These are phyloP conservation scores for Argyra leucocephala DNA, from an alignment of 2,888 invertebrate genomes.

Conservation along the genomic window DNA sequence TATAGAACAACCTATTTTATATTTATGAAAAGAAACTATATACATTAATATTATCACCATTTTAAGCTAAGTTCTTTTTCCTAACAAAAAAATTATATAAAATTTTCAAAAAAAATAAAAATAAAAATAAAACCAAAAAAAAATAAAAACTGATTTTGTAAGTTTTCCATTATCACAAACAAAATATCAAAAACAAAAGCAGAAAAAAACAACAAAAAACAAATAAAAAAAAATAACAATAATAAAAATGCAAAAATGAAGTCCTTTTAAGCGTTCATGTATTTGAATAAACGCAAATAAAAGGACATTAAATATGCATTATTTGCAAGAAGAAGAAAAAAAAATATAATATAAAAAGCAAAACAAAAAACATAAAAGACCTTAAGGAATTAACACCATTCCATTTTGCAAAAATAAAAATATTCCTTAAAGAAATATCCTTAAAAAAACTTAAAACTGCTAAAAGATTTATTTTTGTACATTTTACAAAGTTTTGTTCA, in stretches of 20 bases:
- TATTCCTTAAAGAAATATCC: too few relatives aligned
- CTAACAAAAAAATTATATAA: too few relatives aligned
- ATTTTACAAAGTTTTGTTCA: not conserved
- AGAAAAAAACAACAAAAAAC: not conserved
- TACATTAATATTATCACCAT: too few relatives aligned
- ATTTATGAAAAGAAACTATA: too few relatives aligned
- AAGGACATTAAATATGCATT: constrained; percentile 30
- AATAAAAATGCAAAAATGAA: not conserved
- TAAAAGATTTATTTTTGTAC: not conserved
- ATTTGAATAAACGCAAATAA: constrained; percentile 36
- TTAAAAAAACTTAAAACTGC: not conserved
- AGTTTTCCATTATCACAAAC: constrained; percentile 3
- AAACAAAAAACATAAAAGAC: not conserved
- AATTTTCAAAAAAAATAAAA: too few relatives aligned
- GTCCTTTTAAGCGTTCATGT: constrained; percentile 37
- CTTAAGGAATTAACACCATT: constrained; percentile 3
- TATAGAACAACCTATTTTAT: too few relatives aligned
- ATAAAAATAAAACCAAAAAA: not conserved
- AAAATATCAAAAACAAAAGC: not conserved
- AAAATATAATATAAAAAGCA: not conserved
- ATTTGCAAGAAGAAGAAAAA: constrained; percentile 22
- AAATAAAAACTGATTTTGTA: not conserved
- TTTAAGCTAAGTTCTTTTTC: too few relatives aligned
- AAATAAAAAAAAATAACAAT: too few relatives aligned
- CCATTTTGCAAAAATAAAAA: not conserved